These are phyloP conservation scores for Tringa solitaria DNA, from an alignment of 2,113 vertebrate genomes.

Conservation along the genomic window DNA sequence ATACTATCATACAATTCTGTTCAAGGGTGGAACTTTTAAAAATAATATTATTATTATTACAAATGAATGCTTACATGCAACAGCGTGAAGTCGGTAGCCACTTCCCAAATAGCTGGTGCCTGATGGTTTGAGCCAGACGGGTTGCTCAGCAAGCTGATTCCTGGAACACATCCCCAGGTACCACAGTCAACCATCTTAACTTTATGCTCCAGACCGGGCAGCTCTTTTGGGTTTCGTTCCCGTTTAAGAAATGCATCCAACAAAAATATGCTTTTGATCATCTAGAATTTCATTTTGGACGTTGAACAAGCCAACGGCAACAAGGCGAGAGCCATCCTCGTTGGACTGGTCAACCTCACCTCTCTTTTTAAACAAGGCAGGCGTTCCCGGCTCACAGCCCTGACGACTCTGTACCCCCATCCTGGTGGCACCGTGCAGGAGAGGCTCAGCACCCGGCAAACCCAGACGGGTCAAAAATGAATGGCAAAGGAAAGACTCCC, in stretches of 20 bases:
- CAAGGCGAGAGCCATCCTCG: neutral
- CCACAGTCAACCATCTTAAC: neutral
- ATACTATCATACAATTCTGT: neutral
- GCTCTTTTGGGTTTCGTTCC: neutral
- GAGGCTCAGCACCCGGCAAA: neutral
- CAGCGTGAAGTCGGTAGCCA: neutral
- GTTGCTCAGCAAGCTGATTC: fast-evolving
- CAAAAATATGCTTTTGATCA: neutral
- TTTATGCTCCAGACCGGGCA: neutral
- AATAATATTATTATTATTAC: slow-evolving; percentile 67
- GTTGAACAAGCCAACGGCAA: neutral
- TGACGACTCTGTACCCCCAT: neutral
- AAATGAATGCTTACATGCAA: slow-evolving; percentile 70
- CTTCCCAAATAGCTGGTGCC: neutral
- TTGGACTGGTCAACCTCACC: neutral
- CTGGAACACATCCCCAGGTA: neutral
- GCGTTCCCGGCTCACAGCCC: neutral
- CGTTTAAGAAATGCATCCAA: neutral
- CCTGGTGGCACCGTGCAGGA: neutral
- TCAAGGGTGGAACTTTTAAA: slow-evolving; percentile 1
- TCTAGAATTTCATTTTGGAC: neutral
- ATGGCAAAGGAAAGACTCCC: neutral
- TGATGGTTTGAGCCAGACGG: neutral
- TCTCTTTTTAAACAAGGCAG: neutral
- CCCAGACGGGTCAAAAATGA: neutral